Percentiles rank a stretch among this genome's conserved stretches.
phyloP scores from a whole-genome alignment of 2,113 vertebrate genomes.

The Erythrolamprus reginae region DNA sequence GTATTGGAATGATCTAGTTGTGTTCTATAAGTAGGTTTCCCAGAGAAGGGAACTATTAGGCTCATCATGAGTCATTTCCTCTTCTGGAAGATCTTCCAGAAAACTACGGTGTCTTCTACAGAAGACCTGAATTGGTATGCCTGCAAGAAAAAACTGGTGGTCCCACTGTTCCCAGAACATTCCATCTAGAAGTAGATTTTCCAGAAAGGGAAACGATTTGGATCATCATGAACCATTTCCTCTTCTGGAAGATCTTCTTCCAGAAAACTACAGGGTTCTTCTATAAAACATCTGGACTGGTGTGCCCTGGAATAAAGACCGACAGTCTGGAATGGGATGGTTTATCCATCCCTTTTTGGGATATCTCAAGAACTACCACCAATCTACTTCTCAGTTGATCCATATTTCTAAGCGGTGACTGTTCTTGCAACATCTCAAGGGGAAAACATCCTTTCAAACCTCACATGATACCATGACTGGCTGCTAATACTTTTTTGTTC shows the following conservation, averaged over 20 bases:
- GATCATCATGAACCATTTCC: not conserved
- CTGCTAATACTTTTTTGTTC: not conserved
- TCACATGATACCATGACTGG: not conserved
- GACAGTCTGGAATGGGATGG: not conserved
- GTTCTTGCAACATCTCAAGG: not conserved
- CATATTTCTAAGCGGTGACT: not conserved
- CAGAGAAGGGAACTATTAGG: not conserved
- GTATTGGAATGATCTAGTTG: not conserved
- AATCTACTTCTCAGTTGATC: not conserved
- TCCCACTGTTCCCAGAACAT: too few relatives aligned
- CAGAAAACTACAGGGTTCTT: not conserved
- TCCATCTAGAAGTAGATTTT: not conserved
- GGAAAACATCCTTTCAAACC: not conserved
- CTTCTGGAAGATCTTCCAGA: not conserved
- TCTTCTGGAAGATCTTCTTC: not conserved
- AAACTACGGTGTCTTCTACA: not conserved
- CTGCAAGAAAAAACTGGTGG: not conserved
- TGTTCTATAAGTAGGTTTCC: not conserved
- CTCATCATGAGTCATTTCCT: not conserved
- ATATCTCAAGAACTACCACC: not conserved
- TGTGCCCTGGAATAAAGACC: not conserved
- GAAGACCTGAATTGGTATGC: not conserved
- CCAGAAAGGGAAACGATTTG: not conserved
- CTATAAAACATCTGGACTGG: not conserved
- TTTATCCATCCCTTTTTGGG: not conserved